Percentiles rank a stretch among this genome's conserved stretches.
Conservation (phyloP, 2,888 invertebrate genomes). For the Ophonus ardosiacus region DNA sequence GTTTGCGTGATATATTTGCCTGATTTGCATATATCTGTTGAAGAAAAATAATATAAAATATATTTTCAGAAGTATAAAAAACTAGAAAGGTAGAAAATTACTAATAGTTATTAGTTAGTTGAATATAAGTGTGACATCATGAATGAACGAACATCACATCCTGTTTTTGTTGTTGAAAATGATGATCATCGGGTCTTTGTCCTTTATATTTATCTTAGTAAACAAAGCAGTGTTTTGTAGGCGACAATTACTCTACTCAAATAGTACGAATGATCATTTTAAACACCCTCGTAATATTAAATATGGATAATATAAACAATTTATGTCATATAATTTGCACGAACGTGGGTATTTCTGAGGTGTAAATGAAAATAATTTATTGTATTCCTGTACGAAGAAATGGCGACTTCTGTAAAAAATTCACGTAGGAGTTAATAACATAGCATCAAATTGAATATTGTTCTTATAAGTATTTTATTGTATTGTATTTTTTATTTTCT, state of each 20-base stretch:
- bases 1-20: too few relatives aligned
- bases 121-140: slow-evolving; percentile 18
- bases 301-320: neutral
- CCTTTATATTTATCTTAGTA: slow-evolving; percentile 9
- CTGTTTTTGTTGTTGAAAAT: slow-evolving; percentile 42
- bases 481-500: too few relatives aligned
- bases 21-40: too few relatives aligned
- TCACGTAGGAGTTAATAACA: too few relatives aligned
- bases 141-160: neutral
- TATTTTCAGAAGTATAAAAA: too few relatives aligned
- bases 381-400: too few relatives aligned
- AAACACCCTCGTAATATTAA: neutral
- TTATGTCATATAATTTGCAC: neutral
- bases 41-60: too few relatives aligned
- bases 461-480: too few relatives aligned
- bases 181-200: slow-evolving; percentile 20
- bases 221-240: neutral
- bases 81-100: neutral
- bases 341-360: neutral
- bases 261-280: neutral
- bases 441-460: too few relatives aligned
- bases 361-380: neutral
- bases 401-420: too few relatives aligned
- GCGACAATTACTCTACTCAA: neutral
- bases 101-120: neutral